Evolutionary conservation across 2,797 vertebrate genomes (phyloP).

Genomic region (Adelosebastes latens): DNA sequence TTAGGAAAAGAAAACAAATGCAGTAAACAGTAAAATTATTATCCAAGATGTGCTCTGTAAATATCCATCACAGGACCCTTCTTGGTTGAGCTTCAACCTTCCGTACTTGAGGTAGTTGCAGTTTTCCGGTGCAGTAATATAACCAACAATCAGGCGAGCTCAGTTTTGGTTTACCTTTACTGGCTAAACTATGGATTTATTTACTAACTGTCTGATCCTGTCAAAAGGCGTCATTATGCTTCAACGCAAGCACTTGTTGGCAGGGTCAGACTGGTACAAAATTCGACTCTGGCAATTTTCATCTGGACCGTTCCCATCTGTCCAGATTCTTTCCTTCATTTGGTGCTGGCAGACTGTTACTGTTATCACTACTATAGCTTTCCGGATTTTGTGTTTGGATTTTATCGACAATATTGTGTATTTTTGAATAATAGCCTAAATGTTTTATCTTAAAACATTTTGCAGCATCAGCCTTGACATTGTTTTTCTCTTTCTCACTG

Average conservation of each 20-base stretch:
- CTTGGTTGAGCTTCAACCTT: background rate
- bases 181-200: background rate
- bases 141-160: background rate
- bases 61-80: background rate
- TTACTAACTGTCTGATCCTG: background rate
- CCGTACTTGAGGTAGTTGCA: background rate
- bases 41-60: background rate
- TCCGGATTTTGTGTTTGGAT: background rate
- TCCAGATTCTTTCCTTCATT: background rate
- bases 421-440: background rate
- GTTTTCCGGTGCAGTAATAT: background rate
- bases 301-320: background rate
- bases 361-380: background rate
- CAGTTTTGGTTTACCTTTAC: background rate
- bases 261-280: background rate
- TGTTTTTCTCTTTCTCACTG: background rate
- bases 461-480: background rate
- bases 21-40: background rate
- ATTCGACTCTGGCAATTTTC: background rate
- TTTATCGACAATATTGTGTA: background rate
- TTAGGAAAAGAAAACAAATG: background rate
- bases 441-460: background rate
- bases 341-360: background rate
- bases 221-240: background rate
- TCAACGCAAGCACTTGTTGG: background rate